Percentiles rank a stretch among this genome's conserved stretches.
Evolutionary conservation across 2,797 vertebrate species (phyloP).

Genomic region (Trematomus bernacchii): DNA sequence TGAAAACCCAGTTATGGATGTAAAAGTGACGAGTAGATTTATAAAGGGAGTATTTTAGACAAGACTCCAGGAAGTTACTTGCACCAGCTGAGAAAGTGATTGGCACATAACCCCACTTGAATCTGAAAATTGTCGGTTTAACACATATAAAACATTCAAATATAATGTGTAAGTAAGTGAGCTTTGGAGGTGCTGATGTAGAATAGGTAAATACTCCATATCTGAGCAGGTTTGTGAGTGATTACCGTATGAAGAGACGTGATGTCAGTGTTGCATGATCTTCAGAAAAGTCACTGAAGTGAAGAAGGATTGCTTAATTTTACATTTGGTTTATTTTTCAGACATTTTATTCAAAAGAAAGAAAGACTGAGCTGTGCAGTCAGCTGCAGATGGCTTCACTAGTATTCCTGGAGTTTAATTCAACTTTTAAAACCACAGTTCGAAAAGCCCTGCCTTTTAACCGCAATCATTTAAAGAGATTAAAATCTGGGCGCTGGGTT

Average conservation of each 20-base stretch:
- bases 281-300: background rate
- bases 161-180: background rate
- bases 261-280: conserved; percentile 5
- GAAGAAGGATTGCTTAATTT: conserved; percentile 3
- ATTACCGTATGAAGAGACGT: background rate
- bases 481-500: conserved; percentile 55
- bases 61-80: background rate
- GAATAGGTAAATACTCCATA: background rate
- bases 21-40: no score
- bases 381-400: background rate
- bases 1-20: background rate
- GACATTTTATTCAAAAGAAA: conserved; percentile 23
- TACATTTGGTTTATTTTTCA: conserved; percentile 22
- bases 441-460: conserved; percentile 51
- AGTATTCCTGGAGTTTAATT: conserved; percentile 48
- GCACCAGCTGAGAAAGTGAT: background rate
- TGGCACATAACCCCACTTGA: background rate
- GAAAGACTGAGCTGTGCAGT: background rate
- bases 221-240: background rate
- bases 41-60: background rate
- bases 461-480: conserved; percentile 69
- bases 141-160: background rate
- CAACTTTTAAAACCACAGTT: conserved; percentile 22
- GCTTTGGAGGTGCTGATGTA: background rate
- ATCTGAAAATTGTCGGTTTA: background rate